Evolutionary conservation across 2,888 invertebrate species (phyloP).

Genomic region (Ferrisia virgata): DNA sequence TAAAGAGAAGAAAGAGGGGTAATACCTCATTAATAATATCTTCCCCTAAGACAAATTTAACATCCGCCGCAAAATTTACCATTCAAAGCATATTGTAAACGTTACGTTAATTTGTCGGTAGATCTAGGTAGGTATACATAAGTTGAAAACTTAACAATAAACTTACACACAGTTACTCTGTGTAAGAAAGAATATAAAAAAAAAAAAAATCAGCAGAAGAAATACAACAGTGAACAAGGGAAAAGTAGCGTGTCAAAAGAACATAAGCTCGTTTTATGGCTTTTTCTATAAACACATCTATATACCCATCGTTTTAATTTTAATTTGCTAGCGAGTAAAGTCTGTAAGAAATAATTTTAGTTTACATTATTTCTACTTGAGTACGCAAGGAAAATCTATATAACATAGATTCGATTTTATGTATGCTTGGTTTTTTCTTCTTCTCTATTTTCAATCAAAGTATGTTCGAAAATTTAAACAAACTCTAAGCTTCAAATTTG

Average conservation of each 20-base stretch:
- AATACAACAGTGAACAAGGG: background rate
- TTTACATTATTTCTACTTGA: too few relatives aligned
- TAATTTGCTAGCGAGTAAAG: background rate
- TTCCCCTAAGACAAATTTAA: background rate
- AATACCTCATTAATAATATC: background rate
- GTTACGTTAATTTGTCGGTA: background rate
- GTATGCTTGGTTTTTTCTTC: too few relatives aligned
- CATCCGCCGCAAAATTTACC: background rate
- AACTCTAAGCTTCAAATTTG: too few relatives aligned
- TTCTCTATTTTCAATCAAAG: too few relatives aligned
- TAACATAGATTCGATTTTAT: too few relatives aligned
- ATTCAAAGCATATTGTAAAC: background rate
- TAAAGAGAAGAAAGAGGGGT: background rate
- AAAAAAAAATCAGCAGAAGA: background rate
- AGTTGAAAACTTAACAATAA: background rate
- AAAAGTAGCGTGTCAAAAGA: background rate
- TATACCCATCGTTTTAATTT: slow-evolving; percentile 17
- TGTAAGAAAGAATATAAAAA: background rate
- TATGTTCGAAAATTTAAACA: too few relatives aligned
- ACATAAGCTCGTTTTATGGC: slow-evolving; percentile 1
- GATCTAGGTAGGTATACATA: too few relatives aligned
- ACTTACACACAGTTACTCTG: background rate
- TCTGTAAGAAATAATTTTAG: too few relatives aligned
- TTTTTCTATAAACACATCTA: slow-evolving; percentile 5
- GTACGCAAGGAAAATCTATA: too few relatives aligned